Evolutionary conservation across 2,888 invertebrate species (phyloP).

Genomic region (Rhagonycha fulva): DNA sequence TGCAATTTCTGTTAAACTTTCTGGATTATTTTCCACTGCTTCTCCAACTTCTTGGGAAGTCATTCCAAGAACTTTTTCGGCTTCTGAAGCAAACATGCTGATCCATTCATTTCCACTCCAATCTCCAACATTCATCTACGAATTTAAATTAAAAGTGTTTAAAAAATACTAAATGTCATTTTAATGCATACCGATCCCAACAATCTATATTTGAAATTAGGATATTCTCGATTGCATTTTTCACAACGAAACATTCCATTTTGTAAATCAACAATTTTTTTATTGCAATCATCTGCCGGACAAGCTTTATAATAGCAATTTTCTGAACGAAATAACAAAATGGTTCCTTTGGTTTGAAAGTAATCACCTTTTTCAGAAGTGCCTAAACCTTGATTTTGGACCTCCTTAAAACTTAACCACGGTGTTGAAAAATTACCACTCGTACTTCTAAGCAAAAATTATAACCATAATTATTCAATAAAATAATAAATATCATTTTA

Average conservation of each 20-base stretch:
- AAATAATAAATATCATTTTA: not conserved
- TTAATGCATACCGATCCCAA: conserved; percentile 71
- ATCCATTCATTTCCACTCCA: conserved; percentile 87
- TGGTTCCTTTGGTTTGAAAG: conserved; percentile 76
- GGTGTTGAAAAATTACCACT: conserved; percentile 52
- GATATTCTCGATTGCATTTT: conserved; percentile 86
- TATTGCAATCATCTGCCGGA: conserved; percentile 87
- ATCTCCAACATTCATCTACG: conserved; percentile 83
- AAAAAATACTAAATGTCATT: not conserved
- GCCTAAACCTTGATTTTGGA: conserved; percentile 71
- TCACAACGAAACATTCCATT: conserved; percentile 92
- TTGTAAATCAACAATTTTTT: conserved; percentile 88
- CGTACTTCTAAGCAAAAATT: conserved; percentile 26
- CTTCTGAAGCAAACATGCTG: conserved; percentile 86
- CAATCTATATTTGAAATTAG: conserved; percentile 85
- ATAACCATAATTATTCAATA: not conserved
- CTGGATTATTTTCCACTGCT: conserved; percentile 68
- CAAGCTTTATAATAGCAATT: conserved; percentile 93
- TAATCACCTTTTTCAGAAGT: conserved; percentile 80
- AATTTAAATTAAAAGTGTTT: conserved; percentile 34
- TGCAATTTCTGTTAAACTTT: conserved; percentile 70
- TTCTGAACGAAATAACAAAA: conserved; percentile 78
- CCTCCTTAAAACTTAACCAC: conserved; percentile 80
- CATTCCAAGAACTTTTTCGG: conserved; percentile 74
- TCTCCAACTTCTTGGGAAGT: conserved; percentile 79